Base-by-base conservation (phyloP, 2,113 vertebrate species). In the Zapornia atra region DNA sequence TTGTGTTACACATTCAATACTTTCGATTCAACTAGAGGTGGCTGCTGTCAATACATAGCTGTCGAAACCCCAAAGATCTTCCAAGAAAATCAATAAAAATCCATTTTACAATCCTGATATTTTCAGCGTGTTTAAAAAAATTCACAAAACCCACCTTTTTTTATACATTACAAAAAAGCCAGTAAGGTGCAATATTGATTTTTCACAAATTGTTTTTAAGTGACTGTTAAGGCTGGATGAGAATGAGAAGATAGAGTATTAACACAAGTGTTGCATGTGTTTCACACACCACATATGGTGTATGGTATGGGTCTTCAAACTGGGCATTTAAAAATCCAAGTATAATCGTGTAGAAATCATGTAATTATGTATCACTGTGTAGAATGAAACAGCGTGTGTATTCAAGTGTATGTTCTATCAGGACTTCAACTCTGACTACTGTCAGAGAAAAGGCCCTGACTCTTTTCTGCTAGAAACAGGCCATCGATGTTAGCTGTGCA, bases 41-140 rank as follows among this genome's bases (percentile, higher is more conserved):
- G 57, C 40, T 92, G 57, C 65, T 92, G 90, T 94, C 95, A 92
- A 96, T 93, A 84, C 19, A 2, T 50, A 87, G 65, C 77, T 69
- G 66, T 86, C 2, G 2, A 95, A 93, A 94, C 44, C 44, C 44
- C 76, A 82, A 93, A 93, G 80, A 94, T 95, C 81, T 89, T 82
- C 66, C 51, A 89, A 61, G 69, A 93, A 92, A 91, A 95, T 86
- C 83, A 76, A 92, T 93, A 84, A 86, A 91, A 93, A 94, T 82
- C 81, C 81, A 80, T 95, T 94, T 95, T 84, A 93, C 44, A 86
- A 82, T 94, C 72, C 77, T 93, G 82, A 40, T 95, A 93, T 92
- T 95, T 94, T 95, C 90, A 80, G 54, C 26, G 40, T 56, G 57
- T 79, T 90, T 65, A 71, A 87, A 94, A 46, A 96, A 95, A 90